A percentile compares a stretch with the other conserved stretches of the same genome.
Conservation (phyloP, 1,140 invertebrate genomes). For the Plodia interpunctella region DNA sequence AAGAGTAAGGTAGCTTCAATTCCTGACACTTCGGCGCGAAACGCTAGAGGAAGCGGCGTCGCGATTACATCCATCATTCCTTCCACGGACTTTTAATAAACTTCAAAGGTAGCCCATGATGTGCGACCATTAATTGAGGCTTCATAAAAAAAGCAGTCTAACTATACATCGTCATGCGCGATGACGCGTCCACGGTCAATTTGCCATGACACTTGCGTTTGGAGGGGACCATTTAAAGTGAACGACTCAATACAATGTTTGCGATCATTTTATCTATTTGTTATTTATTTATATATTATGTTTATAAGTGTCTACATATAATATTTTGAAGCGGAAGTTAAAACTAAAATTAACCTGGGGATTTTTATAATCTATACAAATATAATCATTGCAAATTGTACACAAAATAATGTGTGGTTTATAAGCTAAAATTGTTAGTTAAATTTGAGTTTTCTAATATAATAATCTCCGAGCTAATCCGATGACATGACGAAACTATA, state of each 20-base stretch:
- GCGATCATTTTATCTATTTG: not conserved
- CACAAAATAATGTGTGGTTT: too few relatives aligned
- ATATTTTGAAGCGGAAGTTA: too few relatives aligned
- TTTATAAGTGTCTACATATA: too few relatives aligned
- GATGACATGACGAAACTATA: too few relatives aligned
- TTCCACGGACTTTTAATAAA: constrained; percentile 18
- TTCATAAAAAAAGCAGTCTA: constrained; percentile 36
- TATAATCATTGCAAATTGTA: too few relatives aligned
- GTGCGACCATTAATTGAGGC: constrained; percentile 43
- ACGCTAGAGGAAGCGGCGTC: not conserved
- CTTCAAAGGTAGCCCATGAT: constrained; percentile 42
- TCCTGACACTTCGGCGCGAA: not conserved
- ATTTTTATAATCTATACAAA: too few relatives aligned
- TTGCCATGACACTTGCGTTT: constrained; percentile 38
- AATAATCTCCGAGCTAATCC: too few relatives aligned
- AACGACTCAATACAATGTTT: not conserved
- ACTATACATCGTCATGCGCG: constrained; percentile 33
- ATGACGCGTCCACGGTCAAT: constrained; percentile 41
- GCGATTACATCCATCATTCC: not conserved
- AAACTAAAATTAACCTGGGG: too few relatives aligned
- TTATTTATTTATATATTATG: not conserved
- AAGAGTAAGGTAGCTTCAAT: too few relatives aligned
- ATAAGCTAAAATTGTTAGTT: too few relatives aligned
- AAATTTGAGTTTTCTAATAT: too few relatives aligned
- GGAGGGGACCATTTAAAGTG: not conserved